Evolutionary conservation across 2,113 vertebrate species (phyloP).

Genomic region (Melanerpes aurifrons): DNA sequence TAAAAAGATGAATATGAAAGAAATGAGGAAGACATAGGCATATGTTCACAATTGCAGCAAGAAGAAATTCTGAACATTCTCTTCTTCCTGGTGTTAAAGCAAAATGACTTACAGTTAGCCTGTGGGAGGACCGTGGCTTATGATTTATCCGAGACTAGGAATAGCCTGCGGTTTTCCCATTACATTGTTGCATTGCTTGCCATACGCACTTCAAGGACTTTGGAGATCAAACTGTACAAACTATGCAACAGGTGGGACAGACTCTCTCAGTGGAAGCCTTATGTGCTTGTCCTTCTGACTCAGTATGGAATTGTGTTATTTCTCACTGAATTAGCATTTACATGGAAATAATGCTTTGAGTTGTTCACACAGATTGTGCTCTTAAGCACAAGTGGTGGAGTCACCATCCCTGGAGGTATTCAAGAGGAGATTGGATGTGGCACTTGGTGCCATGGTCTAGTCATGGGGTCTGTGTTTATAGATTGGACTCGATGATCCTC

Average conservation of each 20-base stretch:
- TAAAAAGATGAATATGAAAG: background rate
- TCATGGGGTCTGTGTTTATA: no score
- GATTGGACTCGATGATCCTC: no score
- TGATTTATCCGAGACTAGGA: background rate
- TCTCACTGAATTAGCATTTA: background rate
- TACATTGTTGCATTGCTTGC: background rate
- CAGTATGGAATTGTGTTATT: background rate
- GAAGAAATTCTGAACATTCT: background rate
- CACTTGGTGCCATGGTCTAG: no score
- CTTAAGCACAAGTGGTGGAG: background rate
- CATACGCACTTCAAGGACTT: background rate
- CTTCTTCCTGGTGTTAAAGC: background rate
- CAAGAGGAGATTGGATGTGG: no score
- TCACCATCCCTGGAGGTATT: no score
- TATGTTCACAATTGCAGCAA: background rate
- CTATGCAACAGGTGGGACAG: background rate
- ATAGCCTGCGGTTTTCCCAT: background rate
- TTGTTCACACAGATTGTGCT: background rate
- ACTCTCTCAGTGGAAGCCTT: background rate
- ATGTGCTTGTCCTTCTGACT: background rate
- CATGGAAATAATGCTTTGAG: background rate
- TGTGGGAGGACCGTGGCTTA: background rate
- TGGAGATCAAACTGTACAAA: background rate
- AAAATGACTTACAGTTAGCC: background rate
- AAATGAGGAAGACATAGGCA: background rate